Evolutionary conservation across 2,797 vertebrate species (phyloP).

Genomic region (Hoplostethus mediterraneus): DNA sequence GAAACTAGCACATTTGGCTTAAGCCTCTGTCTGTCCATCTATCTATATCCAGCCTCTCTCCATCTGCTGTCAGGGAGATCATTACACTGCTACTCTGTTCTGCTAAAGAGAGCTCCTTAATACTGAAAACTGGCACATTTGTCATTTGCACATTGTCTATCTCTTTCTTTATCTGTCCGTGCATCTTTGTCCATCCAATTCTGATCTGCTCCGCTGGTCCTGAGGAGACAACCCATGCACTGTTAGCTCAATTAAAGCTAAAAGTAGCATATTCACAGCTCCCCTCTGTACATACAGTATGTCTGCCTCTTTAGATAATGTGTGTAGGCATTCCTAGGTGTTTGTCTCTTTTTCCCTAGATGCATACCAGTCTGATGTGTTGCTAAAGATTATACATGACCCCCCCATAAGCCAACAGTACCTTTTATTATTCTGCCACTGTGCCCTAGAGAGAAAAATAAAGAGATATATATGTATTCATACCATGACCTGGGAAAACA

Average conservation of each 20-base stretch:
- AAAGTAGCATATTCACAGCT: neutral
- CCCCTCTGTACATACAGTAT: no score
- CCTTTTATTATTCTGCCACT: neutral
- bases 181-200: no score
- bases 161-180: no score
- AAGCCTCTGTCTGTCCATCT: neutral
- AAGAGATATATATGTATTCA: no score
- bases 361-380: neutral
- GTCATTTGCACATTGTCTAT: no score
- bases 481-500: no score
- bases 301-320: no score
- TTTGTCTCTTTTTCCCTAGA: neutral
- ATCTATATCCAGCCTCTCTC: neutral
- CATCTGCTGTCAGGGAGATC: constrained; percentile 27
- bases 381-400: constrained; percentile 2
- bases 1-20: neutral
- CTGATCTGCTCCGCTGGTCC: no score
- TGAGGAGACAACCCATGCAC: neutral
- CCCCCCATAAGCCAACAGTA: neutral
- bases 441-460: neutral
- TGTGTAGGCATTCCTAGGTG: neutral
- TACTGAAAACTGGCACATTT: no score
- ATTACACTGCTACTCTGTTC: constrained; percentile 15
- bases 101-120: neutral
- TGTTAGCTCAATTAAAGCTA: no score